Evolutionary conservation across 1,140 invertebrate species (phyloP).

Genomic region (Bombus superbus): DNA sequence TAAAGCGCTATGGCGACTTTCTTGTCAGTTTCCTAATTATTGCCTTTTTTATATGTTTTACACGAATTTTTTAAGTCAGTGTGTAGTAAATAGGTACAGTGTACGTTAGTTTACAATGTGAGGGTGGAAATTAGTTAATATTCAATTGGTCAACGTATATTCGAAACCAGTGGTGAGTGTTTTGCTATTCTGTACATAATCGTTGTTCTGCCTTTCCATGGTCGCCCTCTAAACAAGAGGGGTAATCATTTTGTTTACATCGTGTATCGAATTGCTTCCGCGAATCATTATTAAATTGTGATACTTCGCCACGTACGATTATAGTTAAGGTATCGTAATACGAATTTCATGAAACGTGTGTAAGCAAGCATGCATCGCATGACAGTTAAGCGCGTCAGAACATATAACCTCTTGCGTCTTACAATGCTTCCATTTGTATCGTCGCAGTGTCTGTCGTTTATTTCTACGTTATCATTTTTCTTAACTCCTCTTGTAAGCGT

Average conservation of each 20-base stretch:
- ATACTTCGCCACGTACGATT: background rate
- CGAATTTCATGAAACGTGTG: constrained; percentile 19
- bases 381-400: constrained; percentile 27
- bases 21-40: constrained; percentile 74
- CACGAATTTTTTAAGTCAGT: constrained; percentile 65
- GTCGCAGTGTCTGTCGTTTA: no score
- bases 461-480: no score
- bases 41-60: constrained; percentile 76
- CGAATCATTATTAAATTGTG: background rate
- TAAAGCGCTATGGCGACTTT: constrained; percentile 78
- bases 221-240: constrained; percentile 49
- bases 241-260: constrained; percentile 66
- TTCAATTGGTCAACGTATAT: constrained; percentile 34
- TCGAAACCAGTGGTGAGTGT: constrained; percentile 68
- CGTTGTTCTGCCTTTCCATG: constrained; percentile 55
- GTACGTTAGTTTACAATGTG: constrained; percentile 62
- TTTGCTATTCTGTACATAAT: constrained; percentile 40
- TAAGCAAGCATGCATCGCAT: constrained; percentile 32
- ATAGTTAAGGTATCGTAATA: background rate
- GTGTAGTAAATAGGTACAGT: constrained; percentile 61
- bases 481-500: no score
- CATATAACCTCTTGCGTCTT: constrained; percentile 50
- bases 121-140: constrained; percentile 20
- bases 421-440: constrained; percentile 16
- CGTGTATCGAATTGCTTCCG: background rate